Evolutionary conservation across 1,140 invertebrate species (phyloP).

Genomic region (Patella vulgata): DNA sequence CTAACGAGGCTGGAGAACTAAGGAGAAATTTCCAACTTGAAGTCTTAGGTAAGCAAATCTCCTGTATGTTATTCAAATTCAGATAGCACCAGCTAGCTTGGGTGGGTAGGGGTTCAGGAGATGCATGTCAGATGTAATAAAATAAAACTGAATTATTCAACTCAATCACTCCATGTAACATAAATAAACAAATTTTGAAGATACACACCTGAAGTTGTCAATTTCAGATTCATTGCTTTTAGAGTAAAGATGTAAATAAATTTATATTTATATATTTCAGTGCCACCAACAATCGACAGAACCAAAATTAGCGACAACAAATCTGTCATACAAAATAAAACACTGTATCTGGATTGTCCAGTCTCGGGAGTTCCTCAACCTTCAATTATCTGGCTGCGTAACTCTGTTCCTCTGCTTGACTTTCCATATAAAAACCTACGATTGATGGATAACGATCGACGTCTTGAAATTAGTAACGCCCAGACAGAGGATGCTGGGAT

Average conservation of each 20-base stretch:
- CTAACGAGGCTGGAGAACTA: slow-evolving; percentile 70
- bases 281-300: slow-evolving; percentile 62
- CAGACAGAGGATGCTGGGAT: slow-evolving; percentile 63
- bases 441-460: slow-evolving; percentile 40
- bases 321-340: slow-evolving; percentile 54
- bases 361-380: slow-evolving; percentile 68
- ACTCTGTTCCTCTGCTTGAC: slow-evolving; percentile 51
- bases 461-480: slow-evolving; percentile 65
- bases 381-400: slow-evolving; percentile 65
- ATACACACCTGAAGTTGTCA: too few species aligned
- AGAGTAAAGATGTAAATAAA: too few species aligned
- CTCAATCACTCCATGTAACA: too few species aligned
- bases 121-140: too few species aligned
- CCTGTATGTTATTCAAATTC: background rate
- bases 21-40: slow-evolving; percentile 67
- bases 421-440: slow-evolving; percentile 49
- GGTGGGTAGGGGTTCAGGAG: too few species aligned
- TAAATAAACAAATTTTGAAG: too few species aligned
- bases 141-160: too few species aligned
- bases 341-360: slow-evolving; percentile 63
- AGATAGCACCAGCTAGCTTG: too few species aligned
- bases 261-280: slow-evolving; percentile 60
- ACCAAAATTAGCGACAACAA: slow-evolving; percentile 39
- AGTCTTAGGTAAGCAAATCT: slow-evolving; percentile 66
- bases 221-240: too few species aligned